Evolutionary conservation across 2,888 invertebrate species (phyloP), one percentile per base, ranked within the genome.

Genomic region (Leucoptera coffeella): DNA sequence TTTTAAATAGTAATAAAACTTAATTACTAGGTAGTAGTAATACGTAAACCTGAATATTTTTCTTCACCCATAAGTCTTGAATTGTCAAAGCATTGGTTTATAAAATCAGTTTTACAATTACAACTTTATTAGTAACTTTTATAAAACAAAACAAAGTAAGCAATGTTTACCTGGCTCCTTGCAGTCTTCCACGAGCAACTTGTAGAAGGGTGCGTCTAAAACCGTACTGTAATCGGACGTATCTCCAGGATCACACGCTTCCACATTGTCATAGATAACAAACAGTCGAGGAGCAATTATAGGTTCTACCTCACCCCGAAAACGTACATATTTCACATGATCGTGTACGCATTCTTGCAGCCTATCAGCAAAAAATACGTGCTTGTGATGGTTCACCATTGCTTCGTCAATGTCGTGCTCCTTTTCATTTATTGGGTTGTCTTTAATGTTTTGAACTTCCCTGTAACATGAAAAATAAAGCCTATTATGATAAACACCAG

Each of bases 221-320:
- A 75, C 64, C 5, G 65, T 73, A 37, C 75, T 75, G 35, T 77
- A 78, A 34, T 75, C 74, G 6, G 73, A 61, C 1, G 73, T 71
- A 35, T 81, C 79, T 21, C 75, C 73, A 1, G 78, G 73, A 27
- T 82, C 77, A 20, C 77, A 73, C 7, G 86, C 78, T 40, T 85
- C 82, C 15, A 87, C 74, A 31, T 82, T 85, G 38, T 86, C 82
- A 38, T 84, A 80, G 6, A 84, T 73, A 14, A 85, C 72, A 40
- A 75, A 85, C 25, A 84, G 72, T 22, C 82, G 65, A 21, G 79
- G 76, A 0, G 78, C 64, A 20, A 76, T 73, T 11, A 87, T 45
- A 0, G 80, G 73, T 42, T 82, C 78, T 0, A 51, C 31, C 13
- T 49, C 47, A 6, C 54, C 49, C 11, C 44, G 41, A 10, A 34